A percentile compares a stretch with the other conserved stretches of the same genome.
Evolutionary conservation across 1,140 invertebrate genomes (phyloP).

Genomic region (Leucophenga varia): DNA sequence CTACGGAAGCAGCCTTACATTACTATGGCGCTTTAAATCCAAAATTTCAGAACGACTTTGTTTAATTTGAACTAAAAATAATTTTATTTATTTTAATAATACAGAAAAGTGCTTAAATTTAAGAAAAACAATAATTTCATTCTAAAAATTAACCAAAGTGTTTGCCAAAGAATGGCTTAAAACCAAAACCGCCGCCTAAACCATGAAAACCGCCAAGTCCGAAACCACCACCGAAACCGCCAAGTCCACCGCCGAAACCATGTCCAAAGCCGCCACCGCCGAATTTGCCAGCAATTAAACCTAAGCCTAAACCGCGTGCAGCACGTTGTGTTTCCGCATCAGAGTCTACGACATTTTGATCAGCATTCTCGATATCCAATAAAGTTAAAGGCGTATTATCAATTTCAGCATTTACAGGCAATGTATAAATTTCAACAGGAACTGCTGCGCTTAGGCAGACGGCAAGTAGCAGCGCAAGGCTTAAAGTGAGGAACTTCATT

Average conservation of each 20-base stretch:
- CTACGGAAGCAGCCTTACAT: conserved; percentile 16
- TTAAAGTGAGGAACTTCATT: conserved; percentile 29
- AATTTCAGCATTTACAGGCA: neutral
- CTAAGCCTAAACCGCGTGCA: conserved; percentile 32
- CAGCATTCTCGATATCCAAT: conserved; percentile 11
- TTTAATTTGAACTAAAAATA: conserved; percentile 28
- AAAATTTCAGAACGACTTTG: conserved; percentile 26
- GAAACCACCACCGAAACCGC: conserved; percentile 9
- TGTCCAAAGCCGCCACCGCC: conserved; percentile 14
- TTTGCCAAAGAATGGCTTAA: conserved; percentile 38
- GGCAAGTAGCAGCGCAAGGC: conserved; percentile 14
- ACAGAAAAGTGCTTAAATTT: neutral
- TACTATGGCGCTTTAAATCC: conserved; percentile 37
- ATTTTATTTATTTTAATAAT: conserved; percentile 14
- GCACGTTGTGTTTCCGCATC: conserved; percentile 21
- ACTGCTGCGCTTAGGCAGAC: conserved; percentile 12
- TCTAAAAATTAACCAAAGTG: conserved; percentile 22
- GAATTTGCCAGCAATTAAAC: conserved; percentile 15
- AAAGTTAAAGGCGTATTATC: conserved; percentile 22
- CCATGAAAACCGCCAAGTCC: conserved; percentile 3
- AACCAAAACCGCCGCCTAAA: conserved; percentile 11
- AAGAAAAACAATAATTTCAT: neutral
- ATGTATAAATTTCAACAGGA: conserved; percentile 19
- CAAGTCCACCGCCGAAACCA: conserved; percentile 31
- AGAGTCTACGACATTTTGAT: neutral